Percentiles rank a stretch among this genome's conserved stretches.
Conservation (phyloP, 2,797 vertebrate species). For the Synaphobranchus kaupii region DNA sequence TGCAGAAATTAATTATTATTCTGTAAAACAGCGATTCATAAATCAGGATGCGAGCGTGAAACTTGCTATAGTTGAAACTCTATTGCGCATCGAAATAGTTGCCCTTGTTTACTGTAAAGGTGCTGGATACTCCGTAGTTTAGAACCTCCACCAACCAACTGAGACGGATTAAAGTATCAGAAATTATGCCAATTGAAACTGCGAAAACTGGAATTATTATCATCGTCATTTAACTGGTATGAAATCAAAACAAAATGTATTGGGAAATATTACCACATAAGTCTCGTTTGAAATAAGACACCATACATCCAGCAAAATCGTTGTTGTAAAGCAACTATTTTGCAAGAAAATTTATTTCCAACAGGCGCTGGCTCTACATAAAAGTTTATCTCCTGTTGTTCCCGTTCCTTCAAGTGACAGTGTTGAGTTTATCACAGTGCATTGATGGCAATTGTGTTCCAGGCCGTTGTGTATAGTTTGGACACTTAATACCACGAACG, state of each 20-base stretch:
- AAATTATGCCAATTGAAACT: not conserved
- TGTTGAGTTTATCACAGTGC: not conserved
- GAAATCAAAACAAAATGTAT: not conserved
- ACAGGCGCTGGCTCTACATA: conserved; percentile 10
- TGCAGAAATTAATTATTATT: not conserved
- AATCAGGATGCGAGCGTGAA: not conserved
- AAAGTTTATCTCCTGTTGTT: conserved; percentile 8
- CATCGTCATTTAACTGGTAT: not conserved
- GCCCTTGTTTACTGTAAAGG: not conserved
- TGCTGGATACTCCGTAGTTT: not conserved
- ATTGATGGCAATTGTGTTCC: conserved; percentile 25
- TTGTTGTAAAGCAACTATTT: not conserved
- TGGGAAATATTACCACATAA: not conserved
- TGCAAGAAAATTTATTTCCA: not conserved
- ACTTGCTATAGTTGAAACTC: not conserved
- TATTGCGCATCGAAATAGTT: not conserved
- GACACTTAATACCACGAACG: conserved; percentile 22
- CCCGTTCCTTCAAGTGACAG: conserved; percentile 21
- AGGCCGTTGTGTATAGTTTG: conserved; percentile 15
- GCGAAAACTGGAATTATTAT: not conserved
- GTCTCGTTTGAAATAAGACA: not conserved
- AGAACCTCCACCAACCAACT: not conserved
- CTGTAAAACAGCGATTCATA: not conserved
- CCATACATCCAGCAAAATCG: not conserved
- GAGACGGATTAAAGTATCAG: too few relatives aligned